A percentile compares a stretch with the other conserved stretches of the same genome.
phyloP scores from a whole-genome alignment of 2,113 vertebrate genomes.

The Takifugu flavidus region DNA sequence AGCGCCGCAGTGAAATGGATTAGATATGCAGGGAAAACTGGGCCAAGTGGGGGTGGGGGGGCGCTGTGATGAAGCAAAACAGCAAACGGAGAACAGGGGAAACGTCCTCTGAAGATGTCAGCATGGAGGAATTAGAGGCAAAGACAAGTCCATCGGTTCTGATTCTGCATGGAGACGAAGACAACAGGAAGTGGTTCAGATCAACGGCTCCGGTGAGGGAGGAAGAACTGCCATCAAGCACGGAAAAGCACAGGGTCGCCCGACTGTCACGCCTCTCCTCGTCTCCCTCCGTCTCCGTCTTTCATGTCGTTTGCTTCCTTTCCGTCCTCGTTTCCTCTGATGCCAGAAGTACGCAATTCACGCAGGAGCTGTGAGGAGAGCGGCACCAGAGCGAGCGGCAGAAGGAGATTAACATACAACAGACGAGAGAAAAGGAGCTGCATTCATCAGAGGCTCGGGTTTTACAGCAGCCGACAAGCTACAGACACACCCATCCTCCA shows the following conservation, averaged over 20 bases:
- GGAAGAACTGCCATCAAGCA: slow-evolving; percentile 34
- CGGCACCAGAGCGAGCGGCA: slow-evolving; percentile 26
- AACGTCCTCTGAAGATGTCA: slow-evolving; percentile 33
- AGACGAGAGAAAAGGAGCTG: slow-evolving; percentile 26
- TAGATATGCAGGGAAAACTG: slow-evolving; percentile 31
- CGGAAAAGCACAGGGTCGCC: slow-evolving; percentile 27
- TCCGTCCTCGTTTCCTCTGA: slow-evolving; percentile 7
- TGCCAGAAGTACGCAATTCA: slow-evolving; percentile 53
- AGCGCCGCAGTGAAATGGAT: slow-evolving; percentile 25
- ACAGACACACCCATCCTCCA: too few species aligned
- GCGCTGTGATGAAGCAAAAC: slow-evolving; percentile 1
- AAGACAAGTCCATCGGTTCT: slow-evolving; percentile 18
- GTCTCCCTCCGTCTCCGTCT: slow-evolving; percentile 6
- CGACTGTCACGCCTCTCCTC: slow-evolving; percentile 42
- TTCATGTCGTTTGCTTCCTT: neutral
- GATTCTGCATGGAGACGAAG: slow-evolving; percentile 42
- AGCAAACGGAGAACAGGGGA: neutral
- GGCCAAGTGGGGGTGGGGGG: slow-evolving; percentile 16
- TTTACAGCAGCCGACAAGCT: neutral
- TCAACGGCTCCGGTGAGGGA: slow-evolving; percentile 18
- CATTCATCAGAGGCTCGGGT: slow-evolving; percentile 41
- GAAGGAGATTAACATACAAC: slow-evolving; percentile 56
- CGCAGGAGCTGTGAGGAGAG: slow-evolving; percentile 50
- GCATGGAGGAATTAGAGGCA: slow-evolving; percentile 28
- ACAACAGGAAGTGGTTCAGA: slow-evolving; percentile 40